phyloP scores from a whole-genome alignment of 2,797 vertebrate genomes.

The Furcifer pardalis region DNA sequence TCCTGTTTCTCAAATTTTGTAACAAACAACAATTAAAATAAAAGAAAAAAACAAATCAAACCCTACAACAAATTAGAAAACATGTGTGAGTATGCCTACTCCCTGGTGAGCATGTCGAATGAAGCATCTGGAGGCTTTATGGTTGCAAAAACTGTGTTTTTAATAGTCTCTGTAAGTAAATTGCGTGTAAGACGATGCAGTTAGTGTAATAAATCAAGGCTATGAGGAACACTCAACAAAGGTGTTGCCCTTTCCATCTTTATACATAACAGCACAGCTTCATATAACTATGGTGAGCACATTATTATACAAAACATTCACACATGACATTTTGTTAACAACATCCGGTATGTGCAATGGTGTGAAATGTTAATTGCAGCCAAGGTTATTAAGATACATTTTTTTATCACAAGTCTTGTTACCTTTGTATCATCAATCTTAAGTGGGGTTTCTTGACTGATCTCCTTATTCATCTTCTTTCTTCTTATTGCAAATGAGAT shows the following conservation, averaged over 20 bases:
- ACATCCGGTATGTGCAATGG: not conserved
- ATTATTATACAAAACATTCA: not conserved
- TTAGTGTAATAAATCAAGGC: conserved; percentile 7
- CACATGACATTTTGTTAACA: conserved; percentile 19
- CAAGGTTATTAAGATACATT: not conserved
- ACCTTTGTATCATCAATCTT: not conserved
- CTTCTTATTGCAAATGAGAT: not conserved
- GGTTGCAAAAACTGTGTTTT: not conserved
- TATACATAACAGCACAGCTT: conserved; percentile 2
- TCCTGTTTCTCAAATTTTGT: not conserved
- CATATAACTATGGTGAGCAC: not conserved
- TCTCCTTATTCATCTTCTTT: not conserved
- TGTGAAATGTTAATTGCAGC: not conserved
- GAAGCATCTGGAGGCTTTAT: conserved; percentile 2
- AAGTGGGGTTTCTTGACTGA: not conserved
- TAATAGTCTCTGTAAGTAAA: conserved; percentile 6
- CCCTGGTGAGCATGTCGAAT: not conserved
- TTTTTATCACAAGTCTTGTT: not conserved
- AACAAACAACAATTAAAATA: not conserved
- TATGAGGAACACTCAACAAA: not conserved
- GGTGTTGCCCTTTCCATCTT: conserved; percentile 2
- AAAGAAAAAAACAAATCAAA: not conserved
- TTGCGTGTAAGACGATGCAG: not conserved
- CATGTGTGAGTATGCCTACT: not conserved
- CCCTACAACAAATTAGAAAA: not conserved